phyloP scores from a whole-genome alignment of 2,797 vertebrate species.

The Lacerta bilineata region DNA sequence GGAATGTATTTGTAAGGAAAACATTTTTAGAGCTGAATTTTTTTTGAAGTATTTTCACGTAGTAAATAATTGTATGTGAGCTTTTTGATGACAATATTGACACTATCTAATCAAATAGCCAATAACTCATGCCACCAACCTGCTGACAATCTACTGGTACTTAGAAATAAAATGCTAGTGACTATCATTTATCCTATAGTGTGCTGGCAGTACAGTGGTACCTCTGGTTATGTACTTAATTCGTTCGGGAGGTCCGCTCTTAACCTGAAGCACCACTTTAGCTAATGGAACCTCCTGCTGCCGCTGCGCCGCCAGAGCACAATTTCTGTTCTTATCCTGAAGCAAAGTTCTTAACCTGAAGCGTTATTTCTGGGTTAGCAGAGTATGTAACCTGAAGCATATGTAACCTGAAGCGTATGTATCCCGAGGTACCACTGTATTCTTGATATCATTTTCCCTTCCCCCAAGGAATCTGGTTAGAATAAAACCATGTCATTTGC shows the following conservation, averaged over 20 bases:
- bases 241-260: too few relatives aligned
- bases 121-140: background rate
- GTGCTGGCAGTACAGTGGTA: too few relatives aligned
- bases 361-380: too few relatives aligned
- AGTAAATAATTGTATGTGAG: background rate
- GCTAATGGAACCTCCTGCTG: too few relatives aligned
- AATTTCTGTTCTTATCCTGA: too few relatives aligned
- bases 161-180: conserved; percentile 17
- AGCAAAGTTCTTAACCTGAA: too few relatives aligned
- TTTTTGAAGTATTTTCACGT: background rate
- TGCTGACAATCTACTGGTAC: conserved; percentile 6
- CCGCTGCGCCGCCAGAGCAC: too few relatives aligned
- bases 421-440: background rate
- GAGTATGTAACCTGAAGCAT: too few relatives aligned
- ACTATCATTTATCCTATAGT: background rate
- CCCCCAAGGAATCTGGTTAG: conserved; percentile 15
- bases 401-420: too few relatives aligned
- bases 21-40: conserved; percentile 8
- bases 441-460: background rate
- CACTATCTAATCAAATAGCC: background rate
- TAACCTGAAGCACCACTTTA: too few relatives aligned
- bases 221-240: too few relatives aligned
- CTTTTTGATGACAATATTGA: background rate
- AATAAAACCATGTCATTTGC: conserved; percentile 18
- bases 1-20: background rate